A percentile compares a stretch with the other conserved stretches of the same genome.
Conservation (phyloP, 1,140 invertebrate genomes). For the Carcinoscorpius rotundicauda region DNA sequence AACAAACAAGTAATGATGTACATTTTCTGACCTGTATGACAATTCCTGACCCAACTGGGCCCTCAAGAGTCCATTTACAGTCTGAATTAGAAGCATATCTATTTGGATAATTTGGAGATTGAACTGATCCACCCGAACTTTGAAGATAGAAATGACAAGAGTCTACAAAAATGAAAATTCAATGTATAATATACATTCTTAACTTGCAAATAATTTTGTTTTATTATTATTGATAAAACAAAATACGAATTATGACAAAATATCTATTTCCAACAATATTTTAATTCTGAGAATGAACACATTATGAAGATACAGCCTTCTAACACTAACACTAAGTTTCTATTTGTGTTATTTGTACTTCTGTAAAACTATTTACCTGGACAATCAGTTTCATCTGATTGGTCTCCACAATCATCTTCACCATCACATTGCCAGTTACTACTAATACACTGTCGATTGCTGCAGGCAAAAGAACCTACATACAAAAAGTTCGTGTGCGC, state of each 20-base stretch:
- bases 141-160: conserved; percentile 71
- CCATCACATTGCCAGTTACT: conserved; percentile 75
- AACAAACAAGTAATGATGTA: too few species aligned
- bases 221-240: too few species aligned
- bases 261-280: too few species aligned
- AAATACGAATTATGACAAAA: too few species aligned
- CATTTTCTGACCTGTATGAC: conserved; percentile 39
- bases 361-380: conserved; percentile 37
- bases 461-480: conserved; percentile 73
- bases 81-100: conserved; percentile 79
- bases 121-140: conserved; percentile 69
- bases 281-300: too few species aligned
- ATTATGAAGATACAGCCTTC: too few species aligned
- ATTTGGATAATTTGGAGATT: conserved; percentile 86
- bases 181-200: too few species aligned
- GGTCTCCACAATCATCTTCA: conserved; percentile 83
- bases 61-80: conserved; percentile 95
- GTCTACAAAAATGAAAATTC: conserved; percentile 1
- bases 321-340: too few species aligned
- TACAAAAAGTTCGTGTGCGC: background rate
- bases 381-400: conserved; percentile 80
- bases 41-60: conserved; percentile 86
- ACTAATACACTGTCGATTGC: conserved; percentile 82
- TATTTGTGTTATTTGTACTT: too few species aligned
- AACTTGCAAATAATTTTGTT: too few species aligned